Evolutionary conservation across 2,113 vertebrate species (phyloP).

Genomic region (Myrmecophaga tridactyla): DNA sequence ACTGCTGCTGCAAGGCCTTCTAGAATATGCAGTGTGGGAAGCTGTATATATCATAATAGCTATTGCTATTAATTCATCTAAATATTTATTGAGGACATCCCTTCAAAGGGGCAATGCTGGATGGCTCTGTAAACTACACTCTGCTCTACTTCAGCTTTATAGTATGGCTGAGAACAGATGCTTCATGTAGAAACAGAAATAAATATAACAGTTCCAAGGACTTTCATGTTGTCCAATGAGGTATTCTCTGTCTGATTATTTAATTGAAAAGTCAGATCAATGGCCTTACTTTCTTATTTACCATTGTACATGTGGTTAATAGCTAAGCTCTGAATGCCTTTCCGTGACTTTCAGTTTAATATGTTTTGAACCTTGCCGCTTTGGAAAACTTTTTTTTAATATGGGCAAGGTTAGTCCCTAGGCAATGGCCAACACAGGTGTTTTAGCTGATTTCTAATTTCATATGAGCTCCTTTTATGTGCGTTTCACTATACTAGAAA

Average conservation of each 20-base stretch:
- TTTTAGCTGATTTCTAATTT: conserved; percentile 9
- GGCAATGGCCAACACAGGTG: not conserved
- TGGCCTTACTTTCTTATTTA: not conserved
- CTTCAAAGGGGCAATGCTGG: not conserved
- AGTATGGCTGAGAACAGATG: not conserved
- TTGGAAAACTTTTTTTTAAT: not conserved
- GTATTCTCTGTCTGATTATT: not conserved
- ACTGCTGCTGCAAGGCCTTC: not conserved
- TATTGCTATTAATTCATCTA: not conserved
- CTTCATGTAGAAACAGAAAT: not conserved
- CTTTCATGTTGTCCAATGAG: not conserved
- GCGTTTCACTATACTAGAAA: not conserved
- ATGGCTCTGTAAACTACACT: not conserved
- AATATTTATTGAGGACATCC: not conserved
- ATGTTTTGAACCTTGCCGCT: not conserved
- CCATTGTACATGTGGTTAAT: not conserved
- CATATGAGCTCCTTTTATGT: not conserved
- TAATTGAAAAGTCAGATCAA: not conserved
- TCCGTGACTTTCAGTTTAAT: not conserved
- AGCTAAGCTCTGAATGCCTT: not conserved
- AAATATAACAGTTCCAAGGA: conserved; percentile 11
- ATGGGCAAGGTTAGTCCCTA: not conserved
- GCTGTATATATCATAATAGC: not conserved
- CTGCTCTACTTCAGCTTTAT: not conserved
- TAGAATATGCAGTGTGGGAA: not conserved